Percentiles rank a stretch among this genome's conserved stretches.
phyloP scores from a whole-genome alignment of 2,113 vertebrate genomes.

The Colaptes auratus region DNA sequence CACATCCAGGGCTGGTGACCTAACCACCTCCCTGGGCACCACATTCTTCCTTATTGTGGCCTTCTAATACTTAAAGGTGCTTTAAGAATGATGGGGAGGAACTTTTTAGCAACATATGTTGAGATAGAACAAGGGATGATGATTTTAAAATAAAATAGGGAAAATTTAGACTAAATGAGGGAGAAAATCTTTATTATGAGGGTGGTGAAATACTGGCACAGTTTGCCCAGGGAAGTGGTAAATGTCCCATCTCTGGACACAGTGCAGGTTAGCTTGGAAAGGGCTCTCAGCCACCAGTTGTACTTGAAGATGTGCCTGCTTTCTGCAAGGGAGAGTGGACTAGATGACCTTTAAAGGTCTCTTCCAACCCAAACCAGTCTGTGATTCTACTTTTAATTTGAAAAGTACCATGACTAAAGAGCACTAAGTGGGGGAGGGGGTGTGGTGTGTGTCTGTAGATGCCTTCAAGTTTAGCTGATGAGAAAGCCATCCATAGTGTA shows the following conservation, averaged over 20 bases:
- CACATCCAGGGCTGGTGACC: too few species aligned
- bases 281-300: too few species aligned
- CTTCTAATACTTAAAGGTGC: too few species aligned
- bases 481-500: background rate
- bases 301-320: background rate
- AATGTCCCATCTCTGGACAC: background rate
- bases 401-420: background rate
- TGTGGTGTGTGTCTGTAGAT: rapidly evolving
- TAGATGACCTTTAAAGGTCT: background rate
- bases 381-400: background rate
- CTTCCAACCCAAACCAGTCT: too few species aligned
- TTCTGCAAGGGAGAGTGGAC: background rate
- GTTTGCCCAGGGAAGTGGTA: background rate
- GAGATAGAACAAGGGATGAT: too few species aligned
- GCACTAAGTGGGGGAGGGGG: too few species aligned
- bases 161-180: too few species aligned
- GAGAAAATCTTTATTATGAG: background rate
- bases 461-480: background rate
- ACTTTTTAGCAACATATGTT: too few species aligned
- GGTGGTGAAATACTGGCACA: background rate
- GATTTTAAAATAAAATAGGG: too few species aligned
- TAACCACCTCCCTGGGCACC: too few species aligned
- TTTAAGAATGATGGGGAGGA: too few species aligned
- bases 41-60: too few species aligned
- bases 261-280: background rate